These are phyloP conservation scores for Lepas anatifera DNA, from an alignment of 2,888 invertebrate genomes.

Conservation along the genomic window DNA sequence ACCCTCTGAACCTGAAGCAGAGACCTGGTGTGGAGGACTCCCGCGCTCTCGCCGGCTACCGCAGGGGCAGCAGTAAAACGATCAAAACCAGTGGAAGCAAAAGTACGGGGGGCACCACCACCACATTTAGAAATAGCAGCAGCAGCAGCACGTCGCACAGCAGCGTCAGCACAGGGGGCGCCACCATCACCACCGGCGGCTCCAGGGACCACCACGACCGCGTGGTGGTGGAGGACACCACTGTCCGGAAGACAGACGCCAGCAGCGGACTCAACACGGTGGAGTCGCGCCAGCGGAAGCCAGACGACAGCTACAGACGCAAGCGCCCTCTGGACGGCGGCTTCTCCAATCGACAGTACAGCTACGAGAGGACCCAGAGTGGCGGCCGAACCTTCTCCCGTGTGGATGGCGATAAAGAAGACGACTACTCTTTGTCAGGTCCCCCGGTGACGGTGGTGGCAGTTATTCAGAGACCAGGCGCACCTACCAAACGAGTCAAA, in stretches of 20 bases:
- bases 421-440: constrained; percentile 1
- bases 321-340: background rate
- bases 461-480: too few relatives aligned
- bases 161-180: background rate
- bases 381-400: background rate
- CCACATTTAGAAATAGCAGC: too few relatives aligned
- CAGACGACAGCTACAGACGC: background rate
- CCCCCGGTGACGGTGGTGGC: too few relatives aligned
- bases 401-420: background rate
- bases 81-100: too few relatives aligned
- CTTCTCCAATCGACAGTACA: background rate
- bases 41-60: too few relatives aligned
- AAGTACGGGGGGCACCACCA: too few relatives aligned
- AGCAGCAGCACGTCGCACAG: too few relatives aligned
- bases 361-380: background rate
- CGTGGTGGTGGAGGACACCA: background rate
- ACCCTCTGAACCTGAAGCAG: constrained; percentile 8
- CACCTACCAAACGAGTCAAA: background rate
- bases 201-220: background rate
- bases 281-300: background rate
- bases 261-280: background rate
- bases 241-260: background rate
- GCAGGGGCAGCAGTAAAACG: too few relatives aligned
- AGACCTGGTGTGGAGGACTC: too few relatives aligned
- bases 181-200: background rate